Base-by-base conservation (phyloP, 2,797 vertebrate genomes). In the Anabacerthia variegaticeps region DNA sequence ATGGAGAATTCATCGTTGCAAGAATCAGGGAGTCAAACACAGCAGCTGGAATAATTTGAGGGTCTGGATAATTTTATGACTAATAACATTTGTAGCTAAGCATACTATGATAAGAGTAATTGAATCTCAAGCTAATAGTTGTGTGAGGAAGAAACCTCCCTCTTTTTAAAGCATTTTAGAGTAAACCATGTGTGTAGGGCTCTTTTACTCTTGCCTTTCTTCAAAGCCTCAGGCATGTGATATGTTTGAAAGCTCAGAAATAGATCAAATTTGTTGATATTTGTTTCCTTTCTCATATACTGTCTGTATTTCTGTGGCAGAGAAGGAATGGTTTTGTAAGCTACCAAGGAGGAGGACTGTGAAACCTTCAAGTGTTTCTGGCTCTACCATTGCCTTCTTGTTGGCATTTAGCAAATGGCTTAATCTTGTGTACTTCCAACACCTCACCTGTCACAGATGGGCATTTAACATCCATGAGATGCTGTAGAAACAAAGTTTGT, bases 61-160 rank as follows among this genome's bases (percentile, higher is more conserved):
- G 39, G 52, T 89, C 92, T 96, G 86, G 93, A 39, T 95, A 92
- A 94, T 94, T 96, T 96, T 96, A 90, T 91, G 66, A 93, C 83
- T 95, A 94, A 97, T 95, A 93, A 62, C 34, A 73, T 95, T 96
- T 96, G 71, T 95, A 88, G 84, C 80, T 89, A 66, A 94, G 80
- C 88, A 51, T 93, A 75, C 91, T 92, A 55, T 39, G 86, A 88
- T 92, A 92, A 88, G 30, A 91, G 75, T 90, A 96, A 95, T 93
- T 92, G 88, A 95, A 87, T 95, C 92, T 86, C 76, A 72, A 92
- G 51, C n/a, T 88, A 92, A 82, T 56, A 65, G 49, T 78, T 89
- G 59, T 27, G 10, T 71, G 66, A 92, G 41, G 76, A 88, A 73
- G 44, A 85, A 95, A 80, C 36, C 44, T 92, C 30, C 36, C 24